Evolutionary conservation across 2,888 invertebrate genomes (phyloP), one percentile per base, ranked within the genome.

Genomic region (Syrista parreyssii): DNA sequence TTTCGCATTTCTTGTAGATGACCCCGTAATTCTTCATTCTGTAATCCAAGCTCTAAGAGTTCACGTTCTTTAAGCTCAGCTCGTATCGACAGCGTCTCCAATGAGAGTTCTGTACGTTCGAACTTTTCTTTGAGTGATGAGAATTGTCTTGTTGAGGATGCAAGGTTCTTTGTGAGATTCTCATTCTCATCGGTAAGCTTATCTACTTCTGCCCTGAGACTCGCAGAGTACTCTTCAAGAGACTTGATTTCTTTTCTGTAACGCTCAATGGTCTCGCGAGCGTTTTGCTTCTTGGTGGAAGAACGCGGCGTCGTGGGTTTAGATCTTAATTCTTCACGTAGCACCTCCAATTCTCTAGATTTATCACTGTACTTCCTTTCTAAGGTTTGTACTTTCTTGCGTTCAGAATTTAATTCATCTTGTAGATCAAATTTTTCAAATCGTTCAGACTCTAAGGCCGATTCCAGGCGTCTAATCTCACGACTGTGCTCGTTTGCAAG

Each of bases 391-490:
- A 94, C 90, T 84, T 92, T 93, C 68, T 92, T 91, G 78, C 93
- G 92, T 68, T 93, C 93, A 73, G 92, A 90, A 36, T 92, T 90
- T 0, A 95, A 85, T 84, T 95, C 95, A 40, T 94, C 94, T 78
- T 94, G 93, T 31, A 95, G 85, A 84, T 94, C 94, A 78, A 92
- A 92, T 76, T 94, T 94, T 84, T 95, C 95, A 86, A 93, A 94
- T 68, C 93, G 91, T 87, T 95, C 94, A 0, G 93, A 92, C 82
- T 95, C 95, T 11, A 95, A 88, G 33, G 94, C 94, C 0, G 93
- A 93, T 81, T 92, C 93, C 71, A 95, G 85, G 4, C 92, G 91
- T 31, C 93, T 91, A 15, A 95, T 92, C 84, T 93, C 92, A 6
- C 89, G 88, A 80, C 90, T 89, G 36, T 89, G 88, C 91, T 75